Percentiles rank a stretch among this genome's conserved stretches.
phyloP scores from a whole-genome alignment of 2,888 invertebrate species.

The Hypomecis atomaria region DNA sequence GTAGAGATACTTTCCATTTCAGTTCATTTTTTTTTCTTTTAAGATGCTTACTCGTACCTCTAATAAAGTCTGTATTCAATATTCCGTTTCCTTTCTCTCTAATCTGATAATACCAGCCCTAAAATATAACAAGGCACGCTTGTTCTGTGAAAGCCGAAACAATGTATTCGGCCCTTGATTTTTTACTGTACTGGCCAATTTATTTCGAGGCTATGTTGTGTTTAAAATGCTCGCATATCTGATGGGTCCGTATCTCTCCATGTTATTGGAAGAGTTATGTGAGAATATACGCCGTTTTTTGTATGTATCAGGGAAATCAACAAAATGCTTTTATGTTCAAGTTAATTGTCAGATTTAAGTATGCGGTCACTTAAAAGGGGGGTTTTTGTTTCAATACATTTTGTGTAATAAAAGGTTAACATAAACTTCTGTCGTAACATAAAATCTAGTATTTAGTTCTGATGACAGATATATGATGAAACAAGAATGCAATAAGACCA shows the following conservation, averaged over 20 bases:
- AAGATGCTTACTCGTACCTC: not conserved
- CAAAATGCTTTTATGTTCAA: constrained; percentile 37
- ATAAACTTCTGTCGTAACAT: no score
- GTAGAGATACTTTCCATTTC: not conserved
- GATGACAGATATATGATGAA: no score
- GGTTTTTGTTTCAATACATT: no score
- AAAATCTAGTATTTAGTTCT: no score
- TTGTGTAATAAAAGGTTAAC: no score
- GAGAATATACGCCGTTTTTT: constrained; percentile 64
- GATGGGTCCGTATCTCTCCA: constrained; percentile 57
- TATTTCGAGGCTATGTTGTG: constrained; percentile 63
- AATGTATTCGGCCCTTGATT: constrained; percentile 58
- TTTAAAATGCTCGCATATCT: constrained; percentile 62
- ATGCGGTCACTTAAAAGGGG: not conserved
- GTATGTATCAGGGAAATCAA: constrained; percentile 50
- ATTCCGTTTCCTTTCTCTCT: constrained; percentile 1
- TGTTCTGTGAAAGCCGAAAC: constrained; percentile 69
- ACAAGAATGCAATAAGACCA: no score
- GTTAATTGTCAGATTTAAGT: constrained; percentile 29
- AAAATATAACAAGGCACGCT: constrained; percentile 35
- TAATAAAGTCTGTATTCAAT: constrained; percentile 25
- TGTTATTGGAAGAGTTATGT: constrained; percentile 69
- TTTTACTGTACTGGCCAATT: constrained; percentile 65
- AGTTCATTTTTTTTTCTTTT: not conserved
- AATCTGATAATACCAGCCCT: constrained; percentile 21